These are phyloP conservation scores for Platynereis dumerilii DNA, from an alignment of 2,888 invertebrate genomes.

Conservation along the genomic window DNA sequence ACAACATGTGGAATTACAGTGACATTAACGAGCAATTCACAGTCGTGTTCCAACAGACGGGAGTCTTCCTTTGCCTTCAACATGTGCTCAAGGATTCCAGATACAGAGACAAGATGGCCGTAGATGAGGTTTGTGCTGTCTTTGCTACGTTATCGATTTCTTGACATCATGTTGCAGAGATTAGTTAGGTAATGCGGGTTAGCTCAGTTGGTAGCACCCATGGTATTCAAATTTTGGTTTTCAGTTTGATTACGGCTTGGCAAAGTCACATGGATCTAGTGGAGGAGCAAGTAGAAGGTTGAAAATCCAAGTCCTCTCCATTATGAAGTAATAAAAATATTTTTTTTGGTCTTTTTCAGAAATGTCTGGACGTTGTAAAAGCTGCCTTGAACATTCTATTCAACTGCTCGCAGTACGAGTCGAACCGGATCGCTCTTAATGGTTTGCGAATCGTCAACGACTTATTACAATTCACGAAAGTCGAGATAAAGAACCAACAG, in stretches of 20 bases:
- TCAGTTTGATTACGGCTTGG: no score
- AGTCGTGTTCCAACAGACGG: constrained; percentile 16
- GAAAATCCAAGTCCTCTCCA: no score
- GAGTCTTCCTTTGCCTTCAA: constrained; percentile 17
- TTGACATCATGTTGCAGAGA: no score
- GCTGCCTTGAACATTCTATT: constrained; percentile 22
- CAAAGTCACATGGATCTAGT: no score
- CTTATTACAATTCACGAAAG: constrained; percentile 22
- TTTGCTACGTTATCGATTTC: no score
- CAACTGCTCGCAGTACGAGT: constrained; percentile 24
- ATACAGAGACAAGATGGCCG: neutral
- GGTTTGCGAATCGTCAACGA: constrained; percentile 21
- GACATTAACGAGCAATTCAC: constrained; percentile 23
- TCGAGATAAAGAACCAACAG: constrained; percentile 21
- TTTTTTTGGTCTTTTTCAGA: no score
- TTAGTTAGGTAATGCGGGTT: no score
- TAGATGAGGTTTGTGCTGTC: constrained; percentile 9
- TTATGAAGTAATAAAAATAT: no score
- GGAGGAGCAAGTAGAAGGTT: no score
- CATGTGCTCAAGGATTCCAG: constrained; percentile 8
- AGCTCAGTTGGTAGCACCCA: no score
- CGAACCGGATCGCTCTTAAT: constrained; percentile 11
- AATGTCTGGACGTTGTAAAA: constrained; percentile 16
- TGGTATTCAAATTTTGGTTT: no score
- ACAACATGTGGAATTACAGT: constrained; percentile 26